These are phyloP conservation scores for Nematostella vectensis DNA, from an alignment of 92 coral and sea anemone species.

Conservation along the genomic window DNA sequence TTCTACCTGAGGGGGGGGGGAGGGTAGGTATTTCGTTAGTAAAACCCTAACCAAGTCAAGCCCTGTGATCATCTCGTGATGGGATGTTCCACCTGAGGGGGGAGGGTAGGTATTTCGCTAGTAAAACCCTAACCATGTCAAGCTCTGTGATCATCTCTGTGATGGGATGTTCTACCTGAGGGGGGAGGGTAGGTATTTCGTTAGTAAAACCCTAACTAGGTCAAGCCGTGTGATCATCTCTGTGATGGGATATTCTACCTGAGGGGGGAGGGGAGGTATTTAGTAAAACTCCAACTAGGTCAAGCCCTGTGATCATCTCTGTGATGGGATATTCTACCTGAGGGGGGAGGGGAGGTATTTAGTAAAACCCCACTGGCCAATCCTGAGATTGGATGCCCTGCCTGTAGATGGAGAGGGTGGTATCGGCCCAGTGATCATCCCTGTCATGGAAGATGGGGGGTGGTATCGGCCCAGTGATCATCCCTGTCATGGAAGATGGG, in stretches of 20 bases:
- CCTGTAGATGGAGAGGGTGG: too few relatives aligned
- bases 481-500: too few relatives aligned
- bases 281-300: slow-evolving; percentile 84
- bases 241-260: slow-evolving; percentile 96
- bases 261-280: too few relatives aligned
- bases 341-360: too few relatives aligned
- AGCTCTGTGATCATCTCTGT: slow-evolving; percentile 85
- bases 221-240: slow-evolving; percentile 93
- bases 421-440: slow-evolving; percentile 86
- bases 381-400: slow-evolving; percentile 92
- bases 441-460: slow-evolving; percentile 94
- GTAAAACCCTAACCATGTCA: too few relatives aligned
- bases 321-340: slow-evolving; percentile 94
- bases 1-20: slow-evolving; percentile 74
- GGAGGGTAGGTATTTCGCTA: too few relatives aligned
- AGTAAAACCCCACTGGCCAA: too few relatives aligned
- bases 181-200: too few relatives aligned
- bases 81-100: slow-evolving; percentile 96
- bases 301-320: slow-evolving; percentile 86
- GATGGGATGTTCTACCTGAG: slow-evolving; percentile 94
- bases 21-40: too few relatives aligned
- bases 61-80: too few relatives aligned
- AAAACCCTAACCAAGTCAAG: slow-evolving; percentile 83
- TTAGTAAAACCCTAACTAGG: slow-evolving; percentile 88
- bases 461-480: too few relatives aligned